A percentile compares a stretch with the other conserved stretches of the same genome.
Evolutionary conservation across 2,113 vertebrate species (phyloP).

Genomic region (Forbesichthys agassizii): DNA sequence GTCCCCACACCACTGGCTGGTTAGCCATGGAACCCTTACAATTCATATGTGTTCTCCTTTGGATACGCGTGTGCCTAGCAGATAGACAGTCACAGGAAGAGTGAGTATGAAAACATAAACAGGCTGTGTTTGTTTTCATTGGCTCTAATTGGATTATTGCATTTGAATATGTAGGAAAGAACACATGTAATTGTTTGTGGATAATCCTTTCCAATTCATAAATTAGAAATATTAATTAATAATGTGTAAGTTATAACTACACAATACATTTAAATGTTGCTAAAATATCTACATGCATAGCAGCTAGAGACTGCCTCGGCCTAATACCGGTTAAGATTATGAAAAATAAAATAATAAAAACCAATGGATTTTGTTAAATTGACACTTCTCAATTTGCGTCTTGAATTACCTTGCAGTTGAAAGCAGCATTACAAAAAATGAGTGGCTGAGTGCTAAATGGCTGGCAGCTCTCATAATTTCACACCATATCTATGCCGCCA

Average conservation of each 20-base stretch:
- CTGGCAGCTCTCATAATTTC: no score
- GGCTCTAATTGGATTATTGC: background rate
- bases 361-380: background rate
- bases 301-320: background rate
- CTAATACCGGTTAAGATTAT: background rate
- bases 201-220: no score
- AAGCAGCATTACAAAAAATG: no score
- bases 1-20: constrained; percentile 26
- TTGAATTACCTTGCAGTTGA: no score
- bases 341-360: background rate
- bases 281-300: no score
- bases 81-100: constrained; percentile 29
- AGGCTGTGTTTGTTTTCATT: background rate
- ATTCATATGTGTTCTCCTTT: constrained; percentile 58
- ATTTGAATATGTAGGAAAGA: background rate
- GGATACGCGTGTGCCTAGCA: constrained; percentile 52
- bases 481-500: no score
- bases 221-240: no score
- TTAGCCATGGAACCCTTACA: constrained; percentile 66
- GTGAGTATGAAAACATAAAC: constrained; percentile 48
- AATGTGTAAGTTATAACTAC: no score
- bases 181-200: no score
- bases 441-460: no score
- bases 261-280: no score
- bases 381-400: background rate